A percentile compares a stretch with the other conserved stretches of the same genome.
These are phyloP conservation scores for Grammomys surdaster DNA, from an alignment of 2,113 vertebrate species.

Conservation along the genomic window DNA sequence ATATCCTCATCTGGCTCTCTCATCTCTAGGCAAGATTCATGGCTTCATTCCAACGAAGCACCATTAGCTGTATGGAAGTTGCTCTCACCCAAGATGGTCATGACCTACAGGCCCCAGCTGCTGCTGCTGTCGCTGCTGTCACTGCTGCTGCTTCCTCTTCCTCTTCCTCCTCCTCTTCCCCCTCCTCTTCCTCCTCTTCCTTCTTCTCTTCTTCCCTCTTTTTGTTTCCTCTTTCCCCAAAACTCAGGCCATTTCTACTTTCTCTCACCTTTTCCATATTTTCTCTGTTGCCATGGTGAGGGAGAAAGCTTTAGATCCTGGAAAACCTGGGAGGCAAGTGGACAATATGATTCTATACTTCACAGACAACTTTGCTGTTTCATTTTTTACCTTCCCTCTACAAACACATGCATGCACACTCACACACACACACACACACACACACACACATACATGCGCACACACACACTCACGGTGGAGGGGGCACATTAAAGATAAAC, in stretches of 20 bases:
- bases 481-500: neutral
- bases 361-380: slow-evolving; percentile 21
- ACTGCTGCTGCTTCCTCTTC: too few species aligned
- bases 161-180: too few species aligned
- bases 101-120: too few species aligned
- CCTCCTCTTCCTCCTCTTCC: too few species aligned
- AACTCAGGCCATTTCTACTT: neutral
- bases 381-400: neutral
- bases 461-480: neutral
- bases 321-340: neutral
- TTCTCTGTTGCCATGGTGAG: neutral
- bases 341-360: neutral
- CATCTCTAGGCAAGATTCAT: neutral
- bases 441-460: neutral
- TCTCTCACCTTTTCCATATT: neutral
- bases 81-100: neutral
- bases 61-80: neutral
- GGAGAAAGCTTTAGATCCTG: neutral
- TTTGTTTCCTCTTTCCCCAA: neutral
- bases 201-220: neutral
- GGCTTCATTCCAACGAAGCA: neutral
- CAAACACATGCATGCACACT: neutral
- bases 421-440: neutral
- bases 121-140: too few species aligned
- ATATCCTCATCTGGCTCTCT: neutral